Evolutionary conservation across 1,140 invertebrate genomes (phyloP).

Genomic region (Trichomalopsis sarcophagae): DNA sequence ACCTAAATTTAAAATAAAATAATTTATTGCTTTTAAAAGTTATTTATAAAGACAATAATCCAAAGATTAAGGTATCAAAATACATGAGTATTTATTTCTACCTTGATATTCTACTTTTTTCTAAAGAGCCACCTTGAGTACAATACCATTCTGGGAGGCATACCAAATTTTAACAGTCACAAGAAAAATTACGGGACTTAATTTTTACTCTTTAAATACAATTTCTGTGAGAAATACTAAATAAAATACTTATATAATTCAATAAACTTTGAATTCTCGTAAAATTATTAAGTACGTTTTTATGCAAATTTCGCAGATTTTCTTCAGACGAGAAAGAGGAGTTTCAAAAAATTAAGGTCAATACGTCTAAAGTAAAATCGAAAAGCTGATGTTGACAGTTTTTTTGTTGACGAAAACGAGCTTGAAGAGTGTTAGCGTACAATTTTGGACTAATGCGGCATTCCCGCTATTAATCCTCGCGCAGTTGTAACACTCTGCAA

Average conservation of each 20-base stretch:
- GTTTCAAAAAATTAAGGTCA: neutral
- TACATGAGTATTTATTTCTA: neutral
- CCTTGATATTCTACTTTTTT: conserved; percentile 43
- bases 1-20: neutral
- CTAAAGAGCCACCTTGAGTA: conserved; percentile 29
- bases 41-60: no score
- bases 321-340: neutral
- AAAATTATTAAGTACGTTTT: conserved; percentile 7
- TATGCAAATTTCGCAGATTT: conserved; percentile 31
- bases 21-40: neutral
- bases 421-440: conserved; percentile 46
- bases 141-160: conserved; percentile 36
- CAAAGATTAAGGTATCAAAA: neutral
- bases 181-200: conserved; percentile 38
- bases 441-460: conserved; percentile 19
- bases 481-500: conserved; percentile 37
- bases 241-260: conserved; percentile 13
- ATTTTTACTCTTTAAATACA: conserved; percentile 30
- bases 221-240: conserved; percentile 41
- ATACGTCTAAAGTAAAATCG: neutral
- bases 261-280: conserved; percentile 40
- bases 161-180: conserved; percentile 34
- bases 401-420: conserved; percentile 16
- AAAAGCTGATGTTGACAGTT: neutral
- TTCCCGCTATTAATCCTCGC: neutral